Conservation (phyloP, 1,140 invertebrate species). For the Laupala kohalensis region DNA sequence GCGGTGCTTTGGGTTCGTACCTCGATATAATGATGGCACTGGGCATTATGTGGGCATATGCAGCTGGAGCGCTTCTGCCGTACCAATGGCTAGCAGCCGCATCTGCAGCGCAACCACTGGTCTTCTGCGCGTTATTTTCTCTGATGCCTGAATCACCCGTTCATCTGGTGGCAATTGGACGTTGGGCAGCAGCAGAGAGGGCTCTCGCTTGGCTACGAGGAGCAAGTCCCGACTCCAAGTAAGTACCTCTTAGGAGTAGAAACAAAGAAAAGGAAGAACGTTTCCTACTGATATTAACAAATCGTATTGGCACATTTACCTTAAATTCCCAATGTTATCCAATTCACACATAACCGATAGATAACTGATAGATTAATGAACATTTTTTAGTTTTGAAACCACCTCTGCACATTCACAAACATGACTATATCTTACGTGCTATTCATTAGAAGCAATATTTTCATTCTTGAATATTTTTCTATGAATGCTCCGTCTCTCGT, state of each 20-base stretch:
- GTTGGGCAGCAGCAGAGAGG: slow-evolving; percentile 10
- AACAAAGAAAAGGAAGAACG: too few relatives aligned
- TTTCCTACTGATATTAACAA: too few relatives aligned
- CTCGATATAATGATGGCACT: slow-evolving; percentile 41
- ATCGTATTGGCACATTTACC: too few relatives aligned
- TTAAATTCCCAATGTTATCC: too few relatives aligned
- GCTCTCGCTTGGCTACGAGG: slow-evolving; percentile 27
- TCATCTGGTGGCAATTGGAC: slow-evolving; percentile 23
- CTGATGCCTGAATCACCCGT: slow-evolving; percentile 36
- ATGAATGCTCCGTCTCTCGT: too few relatives aligned
- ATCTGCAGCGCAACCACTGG: slow-evolving; percentile 29
- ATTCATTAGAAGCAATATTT: too few relatives aligned
- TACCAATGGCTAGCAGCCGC: slow-evolving; percentile 30
- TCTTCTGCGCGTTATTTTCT: slow-evolving; percentile 32
- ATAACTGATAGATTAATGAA: too few relatives aligned
- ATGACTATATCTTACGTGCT: too few relatives aligned
- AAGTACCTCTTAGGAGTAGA: slow-evolving; percentile 2
- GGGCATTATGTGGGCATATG: slow-evolving; percentile 40
- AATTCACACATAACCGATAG: too few relatives aligned
- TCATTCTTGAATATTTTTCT: too few relatives aligned
- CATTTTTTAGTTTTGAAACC: too few relatives aligned
- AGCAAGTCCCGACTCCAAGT: slow-evolving; percentile 6
- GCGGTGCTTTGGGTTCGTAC: slow-evolving; percentile 42
- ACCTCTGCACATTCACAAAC: too few relatives aligned
- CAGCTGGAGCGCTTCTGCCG: slow-evolving; percentile 30